These are phyloP conservation scores for Drosophila hamatofila DNA, from an alignment of 2,888 invertebrate genomes.

Conservation along the genomic window DNA sequence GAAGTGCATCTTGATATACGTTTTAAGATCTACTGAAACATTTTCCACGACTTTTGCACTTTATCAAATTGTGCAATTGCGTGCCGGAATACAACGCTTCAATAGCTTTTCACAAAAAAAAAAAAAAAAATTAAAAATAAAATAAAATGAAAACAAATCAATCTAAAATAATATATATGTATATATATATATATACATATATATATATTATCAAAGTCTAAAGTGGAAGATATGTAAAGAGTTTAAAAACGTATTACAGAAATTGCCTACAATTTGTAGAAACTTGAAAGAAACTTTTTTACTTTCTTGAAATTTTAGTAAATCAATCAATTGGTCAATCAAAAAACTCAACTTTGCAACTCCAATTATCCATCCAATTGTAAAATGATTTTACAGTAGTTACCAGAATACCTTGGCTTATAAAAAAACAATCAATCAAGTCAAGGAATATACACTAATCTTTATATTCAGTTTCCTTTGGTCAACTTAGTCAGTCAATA, in stretches of 20 bases:
- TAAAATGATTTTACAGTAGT: too few relatives aligned
- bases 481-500: too few relatives aligned
- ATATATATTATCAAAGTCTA: constrained; percentile 1
- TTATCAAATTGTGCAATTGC: constrained; percentile 41
- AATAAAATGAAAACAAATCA: constrained; percentile 45
- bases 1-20: constrained; percentile 41
- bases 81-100: constrained; percentile 52
- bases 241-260: not conserved
- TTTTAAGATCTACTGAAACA: constrained; percentile 45
- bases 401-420: too few relatives aligned
- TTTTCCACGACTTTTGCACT: constrained; percentile 25
- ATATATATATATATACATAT: not conserved
- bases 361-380: too few relatives aligned
- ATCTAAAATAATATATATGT: constrained; percentile 39
- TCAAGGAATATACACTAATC: too few relatives aligned
- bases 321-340: not conserved
- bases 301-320: too few relatives aligned
- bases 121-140: constrained; percentile 53
- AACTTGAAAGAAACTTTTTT: not conserved
- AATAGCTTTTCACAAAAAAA: constrained; percentile 51
- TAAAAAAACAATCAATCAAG: too few relatives aligned
- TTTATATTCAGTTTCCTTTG: too few relatives aligned
- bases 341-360: too few relatives aligned
- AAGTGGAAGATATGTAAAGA: not conserved
- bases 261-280: not conserved